phyloP scores from a whole-genome alignment of 2,888 invertebrate species.

The Perizoma flavofasciatum region DNA sequence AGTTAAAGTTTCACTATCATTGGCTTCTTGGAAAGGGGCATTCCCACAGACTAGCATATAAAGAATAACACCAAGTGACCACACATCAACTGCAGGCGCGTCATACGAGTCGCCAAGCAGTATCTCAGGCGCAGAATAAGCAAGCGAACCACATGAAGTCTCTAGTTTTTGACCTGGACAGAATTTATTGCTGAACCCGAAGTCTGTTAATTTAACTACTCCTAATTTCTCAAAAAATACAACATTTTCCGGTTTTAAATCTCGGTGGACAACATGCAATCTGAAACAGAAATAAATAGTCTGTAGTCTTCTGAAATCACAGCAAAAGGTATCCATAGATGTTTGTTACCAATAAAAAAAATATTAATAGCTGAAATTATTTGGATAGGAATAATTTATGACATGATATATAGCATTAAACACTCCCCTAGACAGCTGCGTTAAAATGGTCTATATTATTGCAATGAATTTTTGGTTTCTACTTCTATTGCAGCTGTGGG shows the following conservation, averaged over 20 bases:
- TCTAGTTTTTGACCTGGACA: constrained; percentile 98
- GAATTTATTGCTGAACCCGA: constrained; percentile 98
- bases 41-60: constrained; percentile 99
- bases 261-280: constrained; percentile 89
- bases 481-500: too few relatives aligned
- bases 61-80: constrained; percentile 99
- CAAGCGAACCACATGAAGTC: constrained; percentile 99
- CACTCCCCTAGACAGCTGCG: too few relatives aligned
- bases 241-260: constrained; percentile 99
- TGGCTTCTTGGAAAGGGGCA: constrained; percentile 99
- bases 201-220: constrained; percentile 99
- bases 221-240: constrained; percentile 99
- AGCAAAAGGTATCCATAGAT: too few relatives aligned
- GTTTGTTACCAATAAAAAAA: too few relatives aligned
- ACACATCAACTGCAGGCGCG: constrained; percentile 99
- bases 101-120: constrained; percentile 99
- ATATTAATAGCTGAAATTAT: too few relatives aligned
- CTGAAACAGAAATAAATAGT: constrained; percentile 58
- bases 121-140: constrained; percentile 99
- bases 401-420: too few relatives aligned
- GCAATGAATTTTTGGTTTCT: too few relatives aligned
- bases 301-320: too few relatives aligned
- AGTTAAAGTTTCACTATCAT: constrained; percentile 99
- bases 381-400: too few relatives aligned
- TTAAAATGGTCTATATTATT: too few relatives aligned